These are phyloP conservation scores for Ranitomeya variabilis DNA, from an alignment of 2,113 vertebrate species.

Conservation along the genomic window DNA sequence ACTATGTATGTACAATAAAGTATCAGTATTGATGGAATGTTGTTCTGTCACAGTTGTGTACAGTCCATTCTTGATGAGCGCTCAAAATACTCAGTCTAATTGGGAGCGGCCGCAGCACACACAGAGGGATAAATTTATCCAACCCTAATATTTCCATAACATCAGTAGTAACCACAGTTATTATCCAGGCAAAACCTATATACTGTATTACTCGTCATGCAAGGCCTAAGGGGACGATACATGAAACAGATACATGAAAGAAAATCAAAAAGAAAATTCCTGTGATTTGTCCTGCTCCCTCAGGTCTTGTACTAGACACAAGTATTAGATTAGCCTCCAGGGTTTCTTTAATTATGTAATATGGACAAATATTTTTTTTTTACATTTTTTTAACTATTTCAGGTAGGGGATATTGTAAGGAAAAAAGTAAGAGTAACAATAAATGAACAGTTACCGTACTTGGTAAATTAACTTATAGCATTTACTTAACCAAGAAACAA, in stretches of 20 bases:
- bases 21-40: no score
- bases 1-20: no score
- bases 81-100: no score
- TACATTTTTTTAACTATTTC: not conserved
- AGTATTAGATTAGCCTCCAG: not conserved
- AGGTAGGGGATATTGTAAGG: not conserved
- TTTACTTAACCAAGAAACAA: not conserved
- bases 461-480: not conserved
- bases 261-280: not conserved
- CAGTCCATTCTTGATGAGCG: no score
- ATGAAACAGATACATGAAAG: not conserved
- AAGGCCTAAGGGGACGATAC: not conserved
- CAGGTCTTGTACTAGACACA: not conserved
- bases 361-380: not conserved
- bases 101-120: no score
- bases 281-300: not conserved
- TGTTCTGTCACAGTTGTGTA: no score
- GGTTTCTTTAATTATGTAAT: not conserved
- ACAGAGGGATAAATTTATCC: no score
- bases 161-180: no score
- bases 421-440: not conserved
- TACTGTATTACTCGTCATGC: no score
- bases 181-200: no score
- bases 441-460: not conserved
- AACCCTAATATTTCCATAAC: no score